Evolutionary conservation across 1,140 invertebrate genomes (phyloP), one percentile per base, ranked within the genome.

Genomic region (Caenorhabditis latens): DNA sequence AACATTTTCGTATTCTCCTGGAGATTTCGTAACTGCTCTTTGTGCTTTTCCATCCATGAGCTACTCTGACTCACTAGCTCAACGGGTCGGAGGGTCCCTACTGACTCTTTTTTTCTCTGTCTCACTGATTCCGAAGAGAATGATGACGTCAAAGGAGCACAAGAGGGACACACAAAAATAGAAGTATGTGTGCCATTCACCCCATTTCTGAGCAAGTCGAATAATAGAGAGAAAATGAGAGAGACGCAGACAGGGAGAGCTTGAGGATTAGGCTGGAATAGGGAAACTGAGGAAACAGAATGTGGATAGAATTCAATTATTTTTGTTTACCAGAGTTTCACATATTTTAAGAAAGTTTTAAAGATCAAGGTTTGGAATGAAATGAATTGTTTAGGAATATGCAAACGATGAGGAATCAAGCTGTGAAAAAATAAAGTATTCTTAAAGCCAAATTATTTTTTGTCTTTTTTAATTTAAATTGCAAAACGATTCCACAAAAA

Each of bases 61-160:
- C 61, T 63, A 63, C 61, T 63, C 61, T 63, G 61, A 63, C 61
- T 32, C 61, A 63, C 57, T 58, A 63, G 61, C 61, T 63, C 61
- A 63, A 19, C 11, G 57, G 57, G 50, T 53, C 50, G n/a, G 55
- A 14, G 55, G 55, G 61, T 63, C 61, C 61, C 61, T 32, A 8
- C 24, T 21, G 50, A 11, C 57, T 58, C 16, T 8, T 58, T 16
- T 21, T 58, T n/a, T n/a, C n/a, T 3, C n/a, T 21, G 11, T 53
- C 50, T 53, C 50, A 14, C 50, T 53, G 32, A 32, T 32, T 32
- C 32, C 2, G 32, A 32, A 32, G 32, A 32, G 32, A 32, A 32
- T 58, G 57, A 13, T 63, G 61, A 63, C 61, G 61, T 63, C 61
- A 63, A 63, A 13, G 24, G 61, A 40, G 61, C 14, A 58, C 14